Base-by-base conservation (phyloP, 2,888 invertebrate species). In the Campoplex nolae region DNA sequence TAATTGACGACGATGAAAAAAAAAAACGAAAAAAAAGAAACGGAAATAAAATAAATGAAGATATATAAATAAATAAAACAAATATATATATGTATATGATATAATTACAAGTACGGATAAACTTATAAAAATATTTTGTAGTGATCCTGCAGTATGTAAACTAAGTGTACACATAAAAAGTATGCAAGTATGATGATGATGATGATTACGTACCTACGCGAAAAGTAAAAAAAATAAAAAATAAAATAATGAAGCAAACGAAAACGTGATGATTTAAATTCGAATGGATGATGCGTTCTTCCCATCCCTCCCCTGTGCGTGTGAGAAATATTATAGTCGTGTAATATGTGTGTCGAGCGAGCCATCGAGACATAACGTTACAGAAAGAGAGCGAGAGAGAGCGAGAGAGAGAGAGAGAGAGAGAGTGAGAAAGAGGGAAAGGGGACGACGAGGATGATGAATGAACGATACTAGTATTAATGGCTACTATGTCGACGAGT, bases 401-500 rank as follows among this genome's bases (percentile, higher is more conserved):
- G 79, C 71, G 45, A 67, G 70, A 78, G 62, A 83, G 65, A n/a
- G 70, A 73, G 67, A 71, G 74, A 80, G 71, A 75, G 75, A 75
- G 58, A 70, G 83, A 77, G 48, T 78, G 51, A 67, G 42, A 74
- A 67, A 67, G 74, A 58, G 79, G 42, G 62, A 84, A 67, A 83
- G 62, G 38, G 75, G 90, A 90, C 90, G 89, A 91, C 88, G 89
- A 89, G 92, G 92, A 91, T 90, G 91, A 92, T 91, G 92, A 92
- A 92, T 92, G 56, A 93, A 93, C 91, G 93, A 93, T 94, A 94
- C 94, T 94, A 93, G 93, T 94, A 94, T 94, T 94, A 93, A 92
- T 92, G 92, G 93, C 94, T 94, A 93, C 92, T 93, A 93, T 93
- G 93, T 93, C 94, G 93, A 92, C 92, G 92, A 94, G 93, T 94